These are phyloP conservation scores for Heliconius eleuchia DNA, from an alignment of 1,140 invertebrate species.

Conservation along the genomic window DNA sequence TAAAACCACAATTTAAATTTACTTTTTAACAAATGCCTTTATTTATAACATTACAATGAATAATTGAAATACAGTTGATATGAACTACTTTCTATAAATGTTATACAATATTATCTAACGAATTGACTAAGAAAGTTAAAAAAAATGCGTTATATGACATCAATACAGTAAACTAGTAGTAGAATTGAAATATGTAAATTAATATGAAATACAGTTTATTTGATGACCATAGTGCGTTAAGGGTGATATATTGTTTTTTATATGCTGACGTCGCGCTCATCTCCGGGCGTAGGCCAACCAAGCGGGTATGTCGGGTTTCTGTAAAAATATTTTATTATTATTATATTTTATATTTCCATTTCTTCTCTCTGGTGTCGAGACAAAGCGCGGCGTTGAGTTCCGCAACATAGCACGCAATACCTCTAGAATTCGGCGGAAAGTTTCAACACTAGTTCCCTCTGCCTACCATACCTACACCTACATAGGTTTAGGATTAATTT, in stretches of 20 bases:
- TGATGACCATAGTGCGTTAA: conserved; percentile 17
- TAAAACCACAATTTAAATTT: conserved; percentile 63
- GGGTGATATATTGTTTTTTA: conserved; percentile 19
- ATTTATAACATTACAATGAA: conserved; percentile 75
- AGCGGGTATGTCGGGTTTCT: conserved; percentile 73
- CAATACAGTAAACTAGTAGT: background rate
- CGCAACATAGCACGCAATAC: background rate
- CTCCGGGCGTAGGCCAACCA: conserved; percentile 73
- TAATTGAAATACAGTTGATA: conserved; percentile 36
- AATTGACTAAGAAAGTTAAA: conserved; percentile 5
- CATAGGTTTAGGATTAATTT: too few relatives aligned
- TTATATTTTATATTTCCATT: background rate
- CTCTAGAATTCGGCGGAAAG: too few relatives aligned
- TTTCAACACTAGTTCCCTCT: too few relatives aligned
- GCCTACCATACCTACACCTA: too few relatives aligned
- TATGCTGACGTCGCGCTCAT: conserved; percentile 56
- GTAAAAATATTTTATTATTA: conserved; percentile 40
- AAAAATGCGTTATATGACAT: background rate
- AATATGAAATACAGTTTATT: conserved; percentile 10
- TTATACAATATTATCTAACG: conserved; percentile 17
- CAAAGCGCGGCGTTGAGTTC: background rate
- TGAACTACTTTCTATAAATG: conserved; percentile 16
- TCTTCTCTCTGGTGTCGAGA: background rate
- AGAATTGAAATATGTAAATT: conserved; percentile 7
- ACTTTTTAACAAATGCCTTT: conserved; percentile 75